Evolutionary conservation across 2,113 vertebrate genomes (phyloP).

Genomic region (Synodontis membranacea): DNA sequence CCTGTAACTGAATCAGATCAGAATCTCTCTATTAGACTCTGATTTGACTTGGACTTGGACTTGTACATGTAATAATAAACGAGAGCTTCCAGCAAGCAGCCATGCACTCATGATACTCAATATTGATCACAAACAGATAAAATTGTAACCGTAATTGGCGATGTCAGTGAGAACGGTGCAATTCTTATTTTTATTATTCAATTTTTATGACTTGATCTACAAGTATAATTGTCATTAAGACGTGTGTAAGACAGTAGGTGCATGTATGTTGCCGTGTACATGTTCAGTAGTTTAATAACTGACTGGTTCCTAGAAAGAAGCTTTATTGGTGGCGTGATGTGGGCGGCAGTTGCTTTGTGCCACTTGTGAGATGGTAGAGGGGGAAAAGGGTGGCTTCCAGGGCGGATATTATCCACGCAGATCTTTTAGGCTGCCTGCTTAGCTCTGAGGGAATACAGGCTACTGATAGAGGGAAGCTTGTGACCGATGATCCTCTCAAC

Average conservation of each 20-base stretch:
- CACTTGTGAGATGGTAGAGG: background rate
- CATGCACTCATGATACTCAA: too few relatives aligned
- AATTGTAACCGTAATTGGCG: background rate
- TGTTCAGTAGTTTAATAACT: background rate
- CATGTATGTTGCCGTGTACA: background rate
- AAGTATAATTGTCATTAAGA: background rate
- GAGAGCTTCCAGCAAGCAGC: background rate
- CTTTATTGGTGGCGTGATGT: background rate
- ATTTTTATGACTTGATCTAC: too few relatives aligned
- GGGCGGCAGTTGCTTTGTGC: background rate
- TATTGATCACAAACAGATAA: too few relatives aligned
- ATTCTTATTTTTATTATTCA: too few relatives aligned
- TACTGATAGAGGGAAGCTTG: background rate
- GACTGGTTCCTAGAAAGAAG: background rate
- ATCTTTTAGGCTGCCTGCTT: too few relatives aligned
- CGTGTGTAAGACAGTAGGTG: background rate
- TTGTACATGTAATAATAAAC: too few relatives aligned
- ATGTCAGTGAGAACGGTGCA: background rate
- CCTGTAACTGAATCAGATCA: background rate
- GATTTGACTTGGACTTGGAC: background rate
- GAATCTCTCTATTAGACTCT: background rate
- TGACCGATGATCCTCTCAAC: background rate
- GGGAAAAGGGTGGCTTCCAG: background rate
- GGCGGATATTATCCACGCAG: background rate
- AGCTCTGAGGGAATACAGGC: background rate